A percentile compares a stretch with the other conserved stretches of the same genome.
Conservation (phyloP, 2,113 vertebrate genomes). For the Cricetomys ansorgei region DNA sequence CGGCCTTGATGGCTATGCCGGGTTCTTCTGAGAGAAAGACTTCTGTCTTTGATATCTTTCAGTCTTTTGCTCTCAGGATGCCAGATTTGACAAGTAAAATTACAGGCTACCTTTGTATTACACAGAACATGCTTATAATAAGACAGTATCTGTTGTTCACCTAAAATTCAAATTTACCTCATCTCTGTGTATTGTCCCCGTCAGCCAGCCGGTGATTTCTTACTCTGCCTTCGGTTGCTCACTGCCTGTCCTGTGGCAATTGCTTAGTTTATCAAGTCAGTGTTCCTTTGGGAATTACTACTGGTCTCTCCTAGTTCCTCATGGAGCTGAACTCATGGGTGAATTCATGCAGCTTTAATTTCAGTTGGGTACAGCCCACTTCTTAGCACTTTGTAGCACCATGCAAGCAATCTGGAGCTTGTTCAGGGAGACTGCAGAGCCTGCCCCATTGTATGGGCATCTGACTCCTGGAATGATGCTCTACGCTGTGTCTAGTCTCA, state of each 20-base stretch:
- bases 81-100: neutral
- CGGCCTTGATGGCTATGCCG: neutral
- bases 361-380: neutral
- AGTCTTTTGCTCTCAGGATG: neutral
- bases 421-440: neutral
- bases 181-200: neutral
- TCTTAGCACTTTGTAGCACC: neutral
- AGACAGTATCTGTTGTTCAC: neutral
- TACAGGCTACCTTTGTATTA: neutral
- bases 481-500: rapidly evolving
- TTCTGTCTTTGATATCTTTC: neutral
- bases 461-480: neutral
- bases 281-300: neutral
- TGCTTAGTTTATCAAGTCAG: neutral
- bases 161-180: neutral
- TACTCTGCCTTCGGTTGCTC: neutral
- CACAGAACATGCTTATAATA: neutral
- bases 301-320: neutral
- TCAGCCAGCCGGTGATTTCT: neutral
- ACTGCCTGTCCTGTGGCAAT: neutral
- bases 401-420: neutral
- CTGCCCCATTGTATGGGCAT: neutral
- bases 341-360: neutral
- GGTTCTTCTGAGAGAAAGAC: neutral
- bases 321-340: neutral